Evolutionary conservation across 2,888 invertebrate species (phyloP), one percentile per base, ranked within the genome.

Genomic region (Charanyca ferruginea): DNA sequence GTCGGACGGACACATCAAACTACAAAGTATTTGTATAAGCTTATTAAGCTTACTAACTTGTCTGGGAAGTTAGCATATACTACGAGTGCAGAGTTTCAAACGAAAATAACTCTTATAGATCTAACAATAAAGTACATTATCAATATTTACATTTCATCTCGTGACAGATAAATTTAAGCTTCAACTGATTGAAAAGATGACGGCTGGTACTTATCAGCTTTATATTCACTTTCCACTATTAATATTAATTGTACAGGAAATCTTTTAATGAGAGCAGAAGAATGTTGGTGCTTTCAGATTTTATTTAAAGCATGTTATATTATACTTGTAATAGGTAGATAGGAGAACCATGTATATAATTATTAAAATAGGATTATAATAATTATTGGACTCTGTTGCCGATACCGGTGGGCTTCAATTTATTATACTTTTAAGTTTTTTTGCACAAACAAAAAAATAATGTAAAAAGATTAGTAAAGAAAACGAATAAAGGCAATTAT

Each of bases 151-250:
- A 18, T 28, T 41, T 13, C 38, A 41, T 59, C 28, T 71, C 11
- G 1, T 44, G 47, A 44, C 32, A 20, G 42, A 64, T 72, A 60
- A 77, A n/a, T n/a, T n/a, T n/a, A n/a, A 71, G 66, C 65, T 71
- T 62, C 25, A 38, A 52, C 45, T 55, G 58, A 64, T 77, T 77
- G 73, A 77, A 77, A 71, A 59, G 47, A 48, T 73, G 77, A 77
- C 58, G 38, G 65, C 54, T 65, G 51, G 54, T 64, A 64, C 47
- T 73, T 77, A 71, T 71, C 72, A 52, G 35, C 49, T 44, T 77
- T 64, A 58, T 47, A 55, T 51, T 77, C 54, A 64, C 58, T 73
- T 71, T 73, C 64, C 72, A 45, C 41, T 48, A 57, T 45, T 54
- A 51, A 73, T 55, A 73, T 51, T 47, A 57, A 57, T 48, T 54